Evolutionary conservation across 2,113 vertebrate species (phyloP).

Genomic region (Bucco capensis): DNA sequence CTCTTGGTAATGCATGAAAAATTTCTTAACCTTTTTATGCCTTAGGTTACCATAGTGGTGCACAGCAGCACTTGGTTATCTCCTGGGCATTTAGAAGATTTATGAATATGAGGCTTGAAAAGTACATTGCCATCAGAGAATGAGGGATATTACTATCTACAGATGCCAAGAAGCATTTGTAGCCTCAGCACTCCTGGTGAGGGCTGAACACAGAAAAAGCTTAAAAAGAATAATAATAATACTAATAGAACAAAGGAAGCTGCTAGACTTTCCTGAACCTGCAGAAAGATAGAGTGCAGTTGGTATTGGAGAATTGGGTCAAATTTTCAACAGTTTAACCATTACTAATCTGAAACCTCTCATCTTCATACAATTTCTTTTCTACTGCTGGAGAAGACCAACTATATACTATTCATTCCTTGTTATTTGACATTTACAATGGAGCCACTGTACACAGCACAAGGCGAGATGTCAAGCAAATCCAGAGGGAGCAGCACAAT

Average conservation of each 20-base stretch:
- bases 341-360: not conserved
- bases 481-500: not conserved
- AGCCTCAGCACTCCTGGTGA: not conserved
- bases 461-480: not conserved
- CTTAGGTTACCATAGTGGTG: not conserved
- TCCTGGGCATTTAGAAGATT: not conserved
- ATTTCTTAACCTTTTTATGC: not conserved
- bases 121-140: not conserved
- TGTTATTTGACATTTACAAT: not conserved
- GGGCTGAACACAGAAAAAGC: not conserved
- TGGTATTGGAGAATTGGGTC: not conserved
- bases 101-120: conserved; percentile 16
- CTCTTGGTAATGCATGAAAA: not conserved
- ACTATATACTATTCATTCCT: not conserved
- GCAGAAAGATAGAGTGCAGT: not conserved
- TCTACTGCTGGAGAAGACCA: not conserved
- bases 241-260: not conserved
- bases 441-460: not conserved
- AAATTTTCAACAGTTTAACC: not conserved
- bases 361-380: not conserved
- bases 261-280: not conserved
- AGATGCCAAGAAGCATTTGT: conserved; percentile 47
- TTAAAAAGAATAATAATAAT: not conserved
- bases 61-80: not conserved
- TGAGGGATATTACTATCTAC: conserved; percentile 23